These are phyloP conservation scores for Drosophila koepferae DNA, from an alignment of 2,888 invertebrate genomes.

Conservation along the genomic window DNA sequence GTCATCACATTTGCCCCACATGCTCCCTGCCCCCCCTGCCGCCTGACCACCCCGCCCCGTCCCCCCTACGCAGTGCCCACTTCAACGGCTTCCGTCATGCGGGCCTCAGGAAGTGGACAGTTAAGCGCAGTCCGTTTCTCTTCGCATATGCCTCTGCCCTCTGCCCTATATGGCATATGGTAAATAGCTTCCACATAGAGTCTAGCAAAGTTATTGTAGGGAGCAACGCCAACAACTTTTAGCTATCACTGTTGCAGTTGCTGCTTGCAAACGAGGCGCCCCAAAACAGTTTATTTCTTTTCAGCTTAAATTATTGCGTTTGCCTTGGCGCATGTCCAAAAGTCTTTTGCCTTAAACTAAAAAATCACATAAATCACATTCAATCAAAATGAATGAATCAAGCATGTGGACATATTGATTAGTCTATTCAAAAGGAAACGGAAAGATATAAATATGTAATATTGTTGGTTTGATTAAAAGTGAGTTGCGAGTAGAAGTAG, in stretches of 20 bases:
- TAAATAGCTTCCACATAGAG: constrained; percentile 9
- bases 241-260: constrained; percentile 4
- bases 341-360: constrained; percentile 5
- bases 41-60: neutral
- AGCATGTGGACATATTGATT: constrained; percentile 7
- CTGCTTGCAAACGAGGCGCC: constrained; percentile 17
- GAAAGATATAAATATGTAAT: neutral
- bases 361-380: constrained; percentile 9
- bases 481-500: neutral
- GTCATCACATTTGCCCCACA: constrained; percentile 31
- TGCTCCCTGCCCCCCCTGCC: neutral
- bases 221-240: neutral
- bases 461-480: neutral
- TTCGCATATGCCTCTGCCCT: constrained; percentile 5
- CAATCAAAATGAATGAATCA: constrained; percentile 22
- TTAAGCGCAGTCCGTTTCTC: constrained; percentile 56
- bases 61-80: constrained; percentile 12
- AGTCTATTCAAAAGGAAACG: neutral
- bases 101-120: constrained; percentile 79
- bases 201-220: neutral
- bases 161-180: constrained; percentile 13
- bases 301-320: neutral
- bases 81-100: constrained; percentile 71
- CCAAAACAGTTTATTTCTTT: constrained; percentile 12
- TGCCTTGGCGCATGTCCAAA: constrained; percentile 23